Base-by-base conservation (phyloP, 2,888 invertebrate species). In the Diachrysia chrysitis region DNA sequence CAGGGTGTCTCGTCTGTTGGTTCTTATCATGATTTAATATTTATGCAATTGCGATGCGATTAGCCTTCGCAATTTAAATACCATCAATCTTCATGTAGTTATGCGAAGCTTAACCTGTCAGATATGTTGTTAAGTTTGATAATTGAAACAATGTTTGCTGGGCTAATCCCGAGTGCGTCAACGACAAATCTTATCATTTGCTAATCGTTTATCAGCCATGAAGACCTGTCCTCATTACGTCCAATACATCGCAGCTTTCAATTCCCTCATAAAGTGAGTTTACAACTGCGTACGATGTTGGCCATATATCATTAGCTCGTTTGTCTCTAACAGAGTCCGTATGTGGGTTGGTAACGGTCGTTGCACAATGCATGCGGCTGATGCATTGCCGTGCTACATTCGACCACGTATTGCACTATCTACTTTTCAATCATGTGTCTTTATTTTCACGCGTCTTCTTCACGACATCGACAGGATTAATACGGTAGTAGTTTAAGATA, bases 291-390 rank as follows among this genome's bases (percentile, higher is more conserved):
- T 78, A 82, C 78, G 73, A 85, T 83, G 83, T 76, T 82, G 85
- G 80, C 81, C 87, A 90, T 93, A 89, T 84, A 90, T 93, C 92
- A 92, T 91, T 86, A 87, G 87, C 87, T 90, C 78, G 90, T 92
- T 93, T 92, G 92, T 91, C 89, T 88, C 79, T 73, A 71, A 71
- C 74, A 73, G 68, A 71, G 83, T 82, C 72, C 69, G 85, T 88
- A 92, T 91, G 93, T 94, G 89, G 89, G 92, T 85, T 91, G 71
- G 85, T 93, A 94, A 94, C 94, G 94, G 95, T 93, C 81, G 83
- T 82, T 84, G 83, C 88, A 94, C 94, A 94, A 94, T 93, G 87
- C 91, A 86, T 83, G 86, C 82, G 73, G 69, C 85, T 89, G 90
- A 90, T 90, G 90, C 92, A 93, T 89, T 83, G 87, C 79, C 86